Conservation (phyloP, 2,113 vertebrate species). For the Centrocercus urophasianus region DNA sequence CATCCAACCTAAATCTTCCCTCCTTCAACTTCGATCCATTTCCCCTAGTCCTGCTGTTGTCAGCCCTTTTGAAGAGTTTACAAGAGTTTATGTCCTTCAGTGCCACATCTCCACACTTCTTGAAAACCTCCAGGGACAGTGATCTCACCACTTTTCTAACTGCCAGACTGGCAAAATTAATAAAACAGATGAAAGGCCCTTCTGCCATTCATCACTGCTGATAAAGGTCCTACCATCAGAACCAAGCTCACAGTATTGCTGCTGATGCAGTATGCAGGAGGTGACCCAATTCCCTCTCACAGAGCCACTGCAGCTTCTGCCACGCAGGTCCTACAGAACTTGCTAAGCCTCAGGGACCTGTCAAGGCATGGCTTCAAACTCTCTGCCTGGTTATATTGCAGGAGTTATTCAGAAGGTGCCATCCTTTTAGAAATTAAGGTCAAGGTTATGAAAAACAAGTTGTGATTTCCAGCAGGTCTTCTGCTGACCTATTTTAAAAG, state of each 20-base stretch:
- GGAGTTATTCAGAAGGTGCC: background rate
- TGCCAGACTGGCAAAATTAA: constrained; percentile 33
- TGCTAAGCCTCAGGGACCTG: background rate
- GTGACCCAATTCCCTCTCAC: background rate
- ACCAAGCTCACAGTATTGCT: background rate
- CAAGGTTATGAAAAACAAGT: background rate
- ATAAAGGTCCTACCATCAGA: constrained; percentile 30
- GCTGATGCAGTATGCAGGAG: background rate
- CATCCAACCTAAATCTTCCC: no score
- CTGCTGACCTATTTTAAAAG: background rate
- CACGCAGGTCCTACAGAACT: background rate
- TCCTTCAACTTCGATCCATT: no score
- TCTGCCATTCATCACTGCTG: background rate
- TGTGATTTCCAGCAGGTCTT: background rate
- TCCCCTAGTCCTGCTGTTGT: no score
- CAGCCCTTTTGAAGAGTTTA: no score
- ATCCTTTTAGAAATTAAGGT: background rate
- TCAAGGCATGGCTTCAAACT: background rate
- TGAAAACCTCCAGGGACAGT: no score
- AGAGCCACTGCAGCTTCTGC: rapidly evolving
- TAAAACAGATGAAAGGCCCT: constrained; percentile 39
- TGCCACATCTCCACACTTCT: no score
- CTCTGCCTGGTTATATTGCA: background rate
- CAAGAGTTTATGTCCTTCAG: no score
- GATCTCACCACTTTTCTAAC: background rate